Evolutionary conservation across 2,888 invertebrate genomes (phyloP).

Genomic region (Tortrix viridana): DNA sequence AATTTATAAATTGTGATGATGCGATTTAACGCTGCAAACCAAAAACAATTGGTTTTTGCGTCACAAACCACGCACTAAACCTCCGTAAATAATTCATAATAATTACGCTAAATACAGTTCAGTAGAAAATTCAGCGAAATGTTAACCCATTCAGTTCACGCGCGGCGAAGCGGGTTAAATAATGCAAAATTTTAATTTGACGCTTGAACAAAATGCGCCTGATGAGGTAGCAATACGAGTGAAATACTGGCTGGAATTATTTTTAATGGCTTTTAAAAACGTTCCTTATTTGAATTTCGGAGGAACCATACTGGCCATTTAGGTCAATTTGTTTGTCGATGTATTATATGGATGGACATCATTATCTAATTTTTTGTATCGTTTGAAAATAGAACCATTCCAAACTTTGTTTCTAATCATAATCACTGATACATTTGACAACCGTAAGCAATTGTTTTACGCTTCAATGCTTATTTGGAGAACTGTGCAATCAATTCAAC

Average conservation of each 20-base stretch:
- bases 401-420: too few relatives aligned
- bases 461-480: too few relatives aligned
- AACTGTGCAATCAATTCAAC: too few relatives aligned
- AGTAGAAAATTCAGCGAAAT: slow-evolving; percentile 22
- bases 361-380: too few relatives aligned
- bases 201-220: slow-evolving; percentile 48
- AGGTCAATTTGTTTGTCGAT: too few relatives aligned
- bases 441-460: too few relatives aligned
- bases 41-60: not conserved
- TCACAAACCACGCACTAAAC: slow-evolving; percentile 11
- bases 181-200: slow-evolving; percentile 68
- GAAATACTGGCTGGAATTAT: slow-evolving; percentile 26
- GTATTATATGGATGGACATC: too few relatives aligned
- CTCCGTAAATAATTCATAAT: slow-evolving; percentile 17
- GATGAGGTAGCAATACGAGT: slow-evolving; percentile 39
- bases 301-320: too few relatives aligned
- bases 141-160: slow-evolving; percentile 44
- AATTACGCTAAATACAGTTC: slow-evolving; percentile 25
- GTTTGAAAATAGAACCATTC: too few relatives aligned
- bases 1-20: not conserved
- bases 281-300: slow-evolving; percentile 6
- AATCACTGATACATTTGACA: too few relatives aligned
- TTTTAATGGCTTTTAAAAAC: slow-evolving; percentile 20
- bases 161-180: slow-evolving; percentile 60
- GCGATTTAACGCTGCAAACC: not conserved